These are phyloP conservation scores for Cephalopachus bancanus DNA, from an alignment of 2,797 vertebrate species.

Conservation along the genomic window DNA sequence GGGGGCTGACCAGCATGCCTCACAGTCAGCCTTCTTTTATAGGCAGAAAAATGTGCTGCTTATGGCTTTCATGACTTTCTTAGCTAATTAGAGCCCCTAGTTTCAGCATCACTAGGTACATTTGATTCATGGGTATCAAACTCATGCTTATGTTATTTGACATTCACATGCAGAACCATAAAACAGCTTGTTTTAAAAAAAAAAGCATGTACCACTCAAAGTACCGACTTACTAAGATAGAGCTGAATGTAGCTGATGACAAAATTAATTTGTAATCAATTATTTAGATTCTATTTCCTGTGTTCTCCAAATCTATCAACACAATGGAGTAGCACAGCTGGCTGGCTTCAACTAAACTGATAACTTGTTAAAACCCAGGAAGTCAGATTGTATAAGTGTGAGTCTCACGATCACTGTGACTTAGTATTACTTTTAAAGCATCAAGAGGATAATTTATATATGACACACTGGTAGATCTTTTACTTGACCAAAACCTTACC, in stretches of 20 bases:
- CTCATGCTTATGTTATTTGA: not conserved
- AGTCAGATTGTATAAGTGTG: not conserved
- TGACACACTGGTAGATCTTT: not conserved
- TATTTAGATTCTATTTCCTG: not conserved
- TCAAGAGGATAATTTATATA: too few species aligned
- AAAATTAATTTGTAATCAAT: not conserved
- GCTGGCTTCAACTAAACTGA: not conserved
- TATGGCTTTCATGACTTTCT: not conserved
- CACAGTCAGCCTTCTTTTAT: not conserved
- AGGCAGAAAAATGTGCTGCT: not conserved
- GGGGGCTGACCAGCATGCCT: too few species aligned
- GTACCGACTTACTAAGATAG: not conserved
- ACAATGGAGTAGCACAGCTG: not conserved
- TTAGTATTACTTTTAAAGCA: not conserved
- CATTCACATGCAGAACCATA: constrained; percentile 55
- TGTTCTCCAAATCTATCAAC: not conserved
- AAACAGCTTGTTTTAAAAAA: not conserved
- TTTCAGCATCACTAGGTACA: not conserved
- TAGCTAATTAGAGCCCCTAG: not conserved
- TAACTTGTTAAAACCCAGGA: not conserved
- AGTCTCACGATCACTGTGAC: not conserved
- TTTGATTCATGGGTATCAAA: not conserved
- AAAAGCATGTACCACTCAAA: not conserved
- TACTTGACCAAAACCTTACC: not conserved
- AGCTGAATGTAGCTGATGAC: not conserved